Percentiles rank a stretch among this genome's conserved stretches.
Conservation (phyloP, 2,888 invertebrate species). For the Cantharis rustica region DNA sequence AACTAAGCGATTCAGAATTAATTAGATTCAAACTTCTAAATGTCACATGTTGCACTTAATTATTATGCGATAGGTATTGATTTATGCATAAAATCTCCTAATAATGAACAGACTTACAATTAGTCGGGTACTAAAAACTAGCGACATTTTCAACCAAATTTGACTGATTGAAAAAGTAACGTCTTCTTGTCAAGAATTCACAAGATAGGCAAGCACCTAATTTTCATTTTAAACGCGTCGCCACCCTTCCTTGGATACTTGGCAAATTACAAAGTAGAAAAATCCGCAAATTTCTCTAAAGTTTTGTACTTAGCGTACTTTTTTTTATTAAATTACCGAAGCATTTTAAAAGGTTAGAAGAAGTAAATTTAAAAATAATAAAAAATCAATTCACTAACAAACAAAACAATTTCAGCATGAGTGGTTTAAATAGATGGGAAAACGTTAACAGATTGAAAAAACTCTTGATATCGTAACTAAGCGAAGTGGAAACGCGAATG, state of each 20-base stretch:
- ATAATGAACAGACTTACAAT: not conserved
- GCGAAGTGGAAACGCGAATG: not conserved
- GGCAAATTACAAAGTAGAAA: not conserved
- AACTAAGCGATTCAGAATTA: not conserved
- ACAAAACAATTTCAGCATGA: not conserved
- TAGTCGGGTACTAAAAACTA: not conserved
- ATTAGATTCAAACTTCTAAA: not conserved
- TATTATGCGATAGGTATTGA: not conserved
- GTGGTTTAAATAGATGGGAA: not conserved
- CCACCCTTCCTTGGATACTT: not conserved
- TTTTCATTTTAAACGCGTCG: not conserved
- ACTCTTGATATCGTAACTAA: not conserved
- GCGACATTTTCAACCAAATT: not conserved
- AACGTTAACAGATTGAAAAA: not conserved
- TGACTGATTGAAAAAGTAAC: not conserved
- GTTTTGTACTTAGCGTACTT: not conserved
- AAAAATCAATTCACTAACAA: not conserved
- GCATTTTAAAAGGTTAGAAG: not conserved
- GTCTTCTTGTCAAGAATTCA: not conserved
- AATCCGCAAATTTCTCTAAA: not conserved
- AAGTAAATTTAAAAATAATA: not conserved
- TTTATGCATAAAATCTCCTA: not conserved
- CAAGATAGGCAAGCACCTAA: not conserved
- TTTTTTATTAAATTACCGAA: not conserved
- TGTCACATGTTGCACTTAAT: not conserved